Evolutionary conservation across 2,113 vertebrate genomes (phyloP).

Genomic region (Nematolebias whitei): DNA sequence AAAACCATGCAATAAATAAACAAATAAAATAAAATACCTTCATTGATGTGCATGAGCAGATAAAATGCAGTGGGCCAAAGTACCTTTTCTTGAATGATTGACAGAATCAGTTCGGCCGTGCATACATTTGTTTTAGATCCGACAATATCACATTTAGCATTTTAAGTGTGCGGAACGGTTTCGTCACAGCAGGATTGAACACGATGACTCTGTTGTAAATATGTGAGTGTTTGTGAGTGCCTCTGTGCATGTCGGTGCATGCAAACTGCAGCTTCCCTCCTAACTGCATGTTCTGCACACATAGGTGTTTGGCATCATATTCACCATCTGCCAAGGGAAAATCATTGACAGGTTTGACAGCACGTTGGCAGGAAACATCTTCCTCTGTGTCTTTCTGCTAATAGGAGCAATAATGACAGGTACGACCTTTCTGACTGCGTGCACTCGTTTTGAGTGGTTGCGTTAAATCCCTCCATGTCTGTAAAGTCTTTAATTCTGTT

Average conservation of each 20-base stretch:
- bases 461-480: neutral
- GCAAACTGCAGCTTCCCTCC: neutral
- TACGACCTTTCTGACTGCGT: constrained; percentile 51
- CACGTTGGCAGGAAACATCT: constrained; percentile 87
- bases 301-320: constrained; percentile 94
- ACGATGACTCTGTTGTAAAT: too few species aligned
- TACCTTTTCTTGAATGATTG: too few species aligned
- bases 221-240: neutral
- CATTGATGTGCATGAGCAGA: neutral
- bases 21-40: neutral
- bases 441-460: constrained; percentile 18
- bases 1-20: neutral
- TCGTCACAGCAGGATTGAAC: too few species aligned
- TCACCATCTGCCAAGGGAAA: constrained; percentile 91
- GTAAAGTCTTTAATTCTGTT: constrained; percentile 4
- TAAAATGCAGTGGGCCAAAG: too few species aligned
- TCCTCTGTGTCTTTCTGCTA: constrained; percentile 89
- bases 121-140: too few species aligned
- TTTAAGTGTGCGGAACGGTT: too few species aligned
- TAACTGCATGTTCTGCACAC: constrained; percentile 20
- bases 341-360: constrained; percentile 86
- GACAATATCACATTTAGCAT: too few species aligned
- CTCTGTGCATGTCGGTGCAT: neutral
- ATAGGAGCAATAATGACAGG: constrained; percentile 88
- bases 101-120: too few species aligned